phyloP scores from a whole-genome alignment of 2,113 vertebrate species.

The Anthoscopus minutus region DNA sequence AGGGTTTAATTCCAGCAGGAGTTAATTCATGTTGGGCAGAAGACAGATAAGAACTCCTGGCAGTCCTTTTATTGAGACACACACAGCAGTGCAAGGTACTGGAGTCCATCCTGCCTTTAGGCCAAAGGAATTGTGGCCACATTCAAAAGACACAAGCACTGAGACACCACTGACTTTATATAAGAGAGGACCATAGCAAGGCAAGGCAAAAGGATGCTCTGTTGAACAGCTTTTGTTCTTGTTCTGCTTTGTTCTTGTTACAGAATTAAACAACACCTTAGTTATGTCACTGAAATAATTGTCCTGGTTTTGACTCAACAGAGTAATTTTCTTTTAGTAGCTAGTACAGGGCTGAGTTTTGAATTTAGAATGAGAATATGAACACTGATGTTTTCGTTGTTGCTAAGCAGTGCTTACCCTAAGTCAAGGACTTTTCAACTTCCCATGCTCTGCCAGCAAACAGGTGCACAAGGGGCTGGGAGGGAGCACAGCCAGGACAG shows the following conservation, averaged over 20 bases:
- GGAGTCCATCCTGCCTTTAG: background rate
- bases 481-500: background rate
- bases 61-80: background rate
- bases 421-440: background rate
- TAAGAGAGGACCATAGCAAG: background rate
- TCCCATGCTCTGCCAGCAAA: background rate
- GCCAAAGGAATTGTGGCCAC: background rate
- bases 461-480: background rate
- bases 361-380: background rate
- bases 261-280: background rate
- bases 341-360: background rate
- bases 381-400: background rate
- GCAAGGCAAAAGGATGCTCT: background rate
- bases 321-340: background rate
- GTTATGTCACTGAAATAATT: background rate
- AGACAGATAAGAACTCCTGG: background rate
- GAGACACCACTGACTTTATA: background rate
- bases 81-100: background rate
- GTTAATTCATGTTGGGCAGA: background rate
- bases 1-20: background rate
- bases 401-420: background rate
- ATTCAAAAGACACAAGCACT: background rate
- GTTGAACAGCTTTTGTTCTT: background rate
- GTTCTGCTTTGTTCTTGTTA: background rate
- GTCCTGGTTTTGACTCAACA: background rate